A percentile compares a stretch with the other conserved stretches of the same genome.
phyloP scores from a whole-genome alignment of 1,140 invertebrate genomes.

The Leptoteleia sp. region DNA sequence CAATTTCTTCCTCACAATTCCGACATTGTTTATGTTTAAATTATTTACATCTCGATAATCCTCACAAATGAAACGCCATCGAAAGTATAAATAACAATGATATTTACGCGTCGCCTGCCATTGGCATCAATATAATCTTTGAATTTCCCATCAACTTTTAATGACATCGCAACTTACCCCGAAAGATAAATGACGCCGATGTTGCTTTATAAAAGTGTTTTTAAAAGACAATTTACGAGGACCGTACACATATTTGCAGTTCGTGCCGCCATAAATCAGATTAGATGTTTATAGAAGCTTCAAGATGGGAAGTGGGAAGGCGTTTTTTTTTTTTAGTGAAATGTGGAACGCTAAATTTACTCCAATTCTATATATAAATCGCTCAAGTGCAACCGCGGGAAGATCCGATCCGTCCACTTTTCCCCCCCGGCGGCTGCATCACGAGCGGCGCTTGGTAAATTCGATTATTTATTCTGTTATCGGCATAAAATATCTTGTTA shows the following conservation, averaged over 20 bases:
- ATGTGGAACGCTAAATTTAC: conserved; percentile 44
- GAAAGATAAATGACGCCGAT: conserved; percentile 8
- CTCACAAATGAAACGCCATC: too few relatives aligned
- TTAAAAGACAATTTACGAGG: conserved; percentile 30
- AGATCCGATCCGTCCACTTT: conserved; percentile 30
- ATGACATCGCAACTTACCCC: conserved; percentile 9
- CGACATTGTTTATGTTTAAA: too few relatives aligned
- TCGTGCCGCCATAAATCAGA: conserved; percentile 32
- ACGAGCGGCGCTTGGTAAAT: too few relatives aligned
- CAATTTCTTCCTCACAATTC: too few relatives aligned
- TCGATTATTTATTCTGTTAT: conserved; percentile 5
- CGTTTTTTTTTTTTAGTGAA: conserved; percentile 27
- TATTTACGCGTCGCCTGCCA: too few relatives aligned
- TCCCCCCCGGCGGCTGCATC: too few relatives aligned
- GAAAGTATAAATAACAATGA: too few relatives aligned
- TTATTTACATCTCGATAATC: too few relatives aligned
- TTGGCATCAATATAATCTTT: too few relatives aligned
- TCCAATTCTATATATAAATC: conserved; percentile 45
- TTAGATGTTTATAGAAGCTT: conserved; percentile 43
- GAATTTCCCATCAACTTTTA: conserved; percentile 9
- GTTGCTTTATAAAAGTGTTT: conserved; percentile 21
- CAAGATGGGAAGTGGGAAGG: conserved; percentile 24
- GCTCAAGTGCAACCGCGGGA: conserved; percentile 27
- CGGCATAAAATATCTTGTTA: not conserved
- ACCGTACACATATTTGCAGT: conserved; percentile 1